These are phyloP conservation scores for Myripristis jacobus DNA, from an alignment of 2,797 vertebrate genomes.

Conservation along the genomic window DNA sequence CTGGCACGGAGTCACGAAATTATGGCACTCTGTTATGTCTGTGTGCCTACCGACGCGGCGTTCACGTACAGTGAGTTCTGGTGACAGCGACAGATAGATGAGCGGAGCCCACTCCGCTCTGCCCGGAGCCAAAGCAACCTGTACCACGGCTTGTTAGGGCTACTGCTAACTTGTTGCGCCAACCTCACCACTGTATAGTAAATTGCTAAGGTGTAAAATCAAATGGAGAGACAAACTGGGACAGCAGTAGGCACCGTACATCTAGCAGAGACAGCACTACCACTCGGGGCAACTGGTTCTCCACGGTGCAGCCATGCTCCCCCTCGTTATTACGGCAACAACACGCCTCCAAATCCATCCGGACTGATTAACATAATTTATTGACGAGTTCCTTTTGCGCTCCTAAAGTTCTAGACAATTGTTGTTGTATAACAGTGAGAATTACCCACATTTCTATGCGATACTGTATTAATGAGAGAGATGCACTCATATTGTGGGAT, in stretches of 20 bases:
- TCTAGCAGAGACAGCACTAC: slow-evolving; percentile 52
- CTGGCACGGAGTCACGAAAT: slow-evolving; percentile 66
- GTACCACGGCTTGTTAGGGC: slow-evolving; percentile 33
- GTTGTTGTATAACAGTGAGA: not conserved
- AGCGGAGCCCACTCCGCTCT: slow-evolving; percentile 37
- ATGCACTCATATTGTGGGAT: not conserved
- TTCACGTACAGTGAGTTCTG: slow-evolving; percentile 52
- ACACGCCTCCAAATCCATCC: slow-evolving; percentile 76
- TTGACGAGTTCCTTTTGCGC: slow-evolving; percentile 43
- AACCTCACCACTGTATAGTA: slow-evolving; percentile 39
- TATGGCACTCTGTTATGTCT: slow-evolving; percentile 46
- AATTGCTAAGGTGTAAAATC: slow-evolving; percentile 46
- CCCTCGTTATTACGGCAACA: slow-evolving; percentile 65
- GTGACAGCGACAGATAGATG: slow-evolving; percentile 58
- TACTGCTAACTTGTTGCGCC: slow-evolving; percentile 75
- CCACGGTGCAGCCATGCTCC: slow-evolving; percentile 51
- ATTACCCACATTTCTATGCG: not conserved
- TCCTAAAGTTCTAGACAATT: not conserved
- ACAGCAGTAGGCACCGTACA: slow-evolving; percentile 37
- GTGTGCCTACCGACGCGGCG: slow-evolving; percentile 47
- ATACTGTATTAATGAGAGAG: not conserved
- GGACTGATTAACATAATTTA: slow-evolving; percentile 77
- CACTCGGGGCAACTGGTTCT: slow-evolving; percentile 47
- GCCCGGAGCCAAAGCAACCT: slow-evolving; percentile 43
- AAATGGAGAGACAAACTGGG: slow-evolving; percentile 45